These are phyloP conservation scores for Chromis chromis DNA, from an alignment of 2,797 vertebrate species.

Conservation along the genomic window DNA sequence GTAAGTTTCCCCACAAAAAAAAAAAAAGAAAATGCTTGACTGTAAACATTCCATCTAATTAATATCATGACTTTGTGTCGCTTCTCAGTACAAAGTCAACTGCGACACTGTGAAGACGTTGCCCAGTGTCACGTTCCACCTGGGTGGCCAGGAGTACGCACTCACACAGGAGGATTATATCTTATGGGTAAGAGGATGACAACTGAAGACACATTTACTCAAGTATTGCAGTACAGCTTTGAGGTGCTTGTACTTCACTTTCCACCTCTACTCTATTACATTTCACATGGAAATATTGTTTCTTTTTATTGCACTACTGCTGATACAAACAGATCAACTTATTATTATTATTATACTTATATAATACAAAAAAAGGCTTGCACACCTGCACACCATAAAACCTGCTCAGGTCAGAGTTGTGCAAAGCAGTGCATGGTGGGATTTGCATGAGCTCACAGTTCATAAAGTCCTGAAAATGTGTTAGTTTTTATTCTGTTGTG, in stretches of 20 bases:
- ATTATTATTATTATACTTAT: too few species aligned
- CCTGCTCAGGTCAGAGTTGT: too few species aligned
- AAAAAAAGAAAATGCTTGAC: slow-evolving; percentile 7
- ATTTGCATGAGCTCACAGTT: too few species aligned
- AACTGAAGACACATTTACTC: not conserved
- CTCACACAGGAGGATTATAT: slow-evolving; percentile 91
- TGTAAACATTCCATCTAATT: slow-evolving; percentile 5
- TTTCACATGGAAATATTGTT: not conserved
- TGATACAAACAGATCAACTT: too few species aligned
- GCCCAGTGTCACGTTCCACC: slow-evolving; percentile 92
- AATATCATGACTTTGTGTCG: slow-evolving; percentile 11
- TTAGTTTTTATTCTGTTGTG: too few species aligned
- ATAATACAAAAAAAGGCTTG: too few species aligned
- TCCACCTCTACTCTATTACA: not conserved
- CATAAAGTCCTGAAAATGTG: too few species aligned
- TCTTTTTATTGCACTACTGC: too few species aligned
- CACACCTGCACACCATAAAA: too few species aligned
- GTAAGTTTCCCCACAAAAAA: slow-evolving; percentile 69
- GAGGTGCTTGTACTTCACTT: too few species aligned
- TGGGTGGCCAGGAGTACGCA: slow-evolving; percentile 88
- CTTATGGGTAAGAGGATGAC: slow-evolving; percentile 86
- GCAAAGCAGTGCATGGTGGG: too few species aligned
- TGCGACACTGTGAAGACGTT: slow-evolving; percentile 89
- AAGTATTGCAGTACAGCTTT: too few species aligned
- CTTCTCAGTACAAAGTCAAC: slow-evolving; percentile 89